A percentile compares a stretch with the other conserved stretches of the same genome.
phyloP scores from a whole-genome alignment of 2,113 vertebrate genomes.

The Uropsilus gracilis region DNA sequence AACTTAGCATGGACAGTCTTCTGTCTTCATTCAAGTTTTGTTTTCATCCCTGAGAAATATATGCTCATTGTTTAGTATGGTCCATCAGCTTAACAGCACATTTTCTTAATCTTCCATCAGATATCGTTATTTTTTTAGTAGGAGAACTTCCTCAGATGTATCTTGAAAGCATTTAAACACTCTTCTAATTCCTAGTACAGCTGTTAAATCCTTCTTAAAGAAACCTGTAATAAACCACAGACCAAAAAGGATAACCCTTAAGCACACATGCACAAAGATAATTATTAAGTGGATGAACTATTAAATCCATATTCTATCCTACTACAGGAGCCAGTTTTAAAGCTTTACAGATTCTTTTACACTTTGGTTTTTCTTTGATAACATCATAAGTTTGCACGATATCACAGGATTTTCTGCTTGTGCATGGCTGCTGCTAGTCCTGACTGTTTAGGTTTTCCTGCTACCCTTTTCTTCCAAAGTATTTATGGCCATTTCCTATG shows the following conservation, averaged over 20 bases:
- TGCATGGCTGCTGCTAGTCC: accelerated
- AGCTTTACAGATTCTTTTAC: neutral
- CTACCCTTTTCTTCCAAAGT: neutral
- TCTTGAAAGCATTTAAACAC: neutral
- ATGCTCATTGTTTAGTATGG: neutral
- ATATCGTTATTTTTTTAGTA: neutral
- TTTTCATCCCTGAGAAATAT: neutral
- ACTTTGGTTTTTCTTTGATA: neutral
- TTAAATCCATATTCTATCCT: neutral
- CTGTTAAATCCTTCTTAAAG: neutral
- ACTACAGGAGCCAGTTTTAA: too few relatives aligned
- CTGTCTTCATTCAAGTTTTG: neutral
- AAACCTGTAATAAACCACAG: neutral
- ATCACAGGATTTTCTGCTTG: neutral
- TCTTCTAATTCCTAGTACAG: neutral
- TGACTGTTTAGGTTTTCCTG: neutral
- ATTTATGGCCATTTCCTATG: too few relatives aligned
- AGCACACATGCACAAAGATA: neutral
- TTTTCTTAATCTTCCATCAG: neutral
- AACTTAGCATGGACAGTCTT: neutral
- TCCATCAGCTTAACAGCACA: too few relatives aligned
- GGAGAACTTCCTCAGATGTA: neutral
- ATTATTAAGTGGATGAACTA: neutral
- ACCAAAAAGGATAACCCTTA: neutral
- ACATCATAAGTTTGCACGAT: accelerated